These are phyloP conservation scores for Tiphia femorata DNA, from an alignment of 2,888 invertebrate species.

Conservation along the genomic window DNA sequence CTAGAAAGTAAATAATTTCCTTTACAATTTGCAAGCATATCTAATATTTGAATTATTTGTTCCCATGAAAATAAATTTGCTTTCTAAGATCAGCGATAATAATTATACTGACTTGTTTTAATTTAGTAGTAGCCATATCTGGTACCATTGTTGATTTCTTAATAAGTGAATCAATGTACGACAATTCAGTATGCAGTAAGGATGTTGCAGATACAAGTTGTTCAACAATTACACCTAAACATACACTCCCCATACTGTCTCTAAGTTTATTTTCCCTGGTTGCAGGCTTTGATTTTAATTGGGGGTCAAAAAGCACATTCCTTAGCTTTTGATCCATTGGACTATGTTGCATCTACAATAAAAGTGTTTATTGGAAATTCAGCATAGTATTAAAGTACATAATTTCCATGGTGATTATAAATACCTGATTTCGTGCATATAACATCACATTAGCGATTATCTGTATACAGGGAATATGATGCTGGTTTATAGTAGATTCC, in stretches of 20 bases:
- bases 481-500: constrained; percentile 47
- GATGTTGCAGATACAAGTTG: constrained; percentile 58
- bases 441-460: constrained; percentile 80
- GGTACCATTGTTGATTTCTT: constrained; percentile 52
- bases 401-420: constrained; percentile 3
- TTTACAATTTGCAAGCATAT: no score
- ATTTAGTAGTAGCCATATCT: constrained; percentile 72
- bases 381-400: background rate
- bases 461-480: constrained; percentile 68
- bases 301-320: constrained; percentile 62
- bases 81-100: no score
- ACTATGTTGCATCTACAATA: constrained; percentile 60
- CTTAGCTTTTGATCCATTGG: constrained; percentile 64
- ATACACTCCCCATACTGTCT: constrained; percentile 54
- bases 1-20: no score
- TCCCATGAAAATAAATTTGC: no score
- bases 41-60: no score
- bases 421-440: constrained; percentile 76
- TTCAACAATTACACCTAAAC: constrained; percentile 61
- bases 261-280: constrained; percentile 50
- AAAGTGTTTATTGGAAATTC: background rate
- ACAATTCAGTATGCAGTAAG: constrained; percentile 57
- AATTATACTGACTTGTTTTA: constrained; percentile 65
- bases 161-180: constrained; percentile 55
- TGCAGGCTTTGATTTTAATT: constrained; percentile 50